Conservation (phyloP, 1,140 invertebrate species). For the Neocloeon triangulifer region DNA sequence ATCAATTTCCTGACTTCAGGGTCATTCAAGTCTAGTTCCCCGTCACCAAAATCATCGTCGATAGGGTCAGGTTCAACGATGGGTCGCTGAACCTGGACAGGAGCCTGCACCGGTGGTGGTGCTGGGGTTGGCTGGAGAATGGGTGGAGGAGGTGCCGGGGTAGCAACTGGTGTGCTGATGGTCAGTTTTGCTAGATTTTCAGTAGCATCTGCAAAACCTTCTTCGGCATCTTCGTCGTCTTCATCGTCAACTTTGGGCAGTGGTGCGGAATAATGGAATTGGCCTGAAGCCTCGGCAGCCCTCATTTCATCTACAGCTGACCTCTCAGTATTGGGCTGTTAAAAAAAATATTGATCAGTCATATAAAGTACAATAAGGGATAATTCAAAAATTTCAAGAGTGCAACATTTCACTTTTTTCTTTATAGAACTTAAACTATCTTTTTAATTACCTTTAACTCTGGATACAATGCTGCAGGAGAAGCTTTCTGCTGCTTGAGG, state of each 20-base stretch:
- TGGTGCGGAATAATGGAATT: conserved; percentile 20
- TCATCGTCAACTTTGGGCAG: conserved; percentile 4
- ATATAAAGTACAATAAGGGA: background rate
- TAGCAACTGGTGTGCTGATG: conserved; percentile 1
- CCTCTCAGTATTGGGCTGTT: conserved; percentile 43
- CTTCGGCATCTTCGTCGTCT: conserved; percentile 8
- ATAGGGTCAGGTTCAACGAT: too few relatives aligned
- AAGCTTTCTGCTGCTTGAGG: conserved; percentile 25
- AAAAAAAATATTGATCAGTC: conserved; percentile 8
- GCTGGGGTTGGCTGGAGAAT: conserved; percentile 11
- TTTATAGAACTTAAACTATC: background rate
- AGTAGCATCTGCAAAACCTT: too few relatives aligned
- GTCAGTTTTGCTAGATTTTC: conserved; percentile 3
- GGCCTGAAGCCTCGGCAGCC: conserved; percentile 25
- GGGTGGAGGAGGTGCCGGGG: conserved; percentile 11
- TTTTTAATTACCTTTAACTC: conserved; percentile 18
- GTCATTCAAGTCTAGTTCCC: conserved; percentile 22
- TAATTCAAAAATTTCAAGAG: background rate
- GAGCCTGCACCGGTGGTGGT: conserved; percentile 5
- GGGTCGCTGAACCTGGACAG: conserved; percentile 4
- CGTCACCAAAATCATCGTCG: conserved; percentile 23
- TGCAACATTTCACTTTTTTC: conserved; percentile 2
- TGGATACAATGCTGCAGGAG: conserved; percentile 27
- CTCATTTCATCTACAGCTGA: conserved; percentile 50
- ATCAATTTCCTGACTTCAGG: too few relatives aligned